Evolutionary conservation across 2,113 vertebrate species (phyloP), one percentile per base, ranked within the genome.

Genomic region (Conger conger): DNA sequence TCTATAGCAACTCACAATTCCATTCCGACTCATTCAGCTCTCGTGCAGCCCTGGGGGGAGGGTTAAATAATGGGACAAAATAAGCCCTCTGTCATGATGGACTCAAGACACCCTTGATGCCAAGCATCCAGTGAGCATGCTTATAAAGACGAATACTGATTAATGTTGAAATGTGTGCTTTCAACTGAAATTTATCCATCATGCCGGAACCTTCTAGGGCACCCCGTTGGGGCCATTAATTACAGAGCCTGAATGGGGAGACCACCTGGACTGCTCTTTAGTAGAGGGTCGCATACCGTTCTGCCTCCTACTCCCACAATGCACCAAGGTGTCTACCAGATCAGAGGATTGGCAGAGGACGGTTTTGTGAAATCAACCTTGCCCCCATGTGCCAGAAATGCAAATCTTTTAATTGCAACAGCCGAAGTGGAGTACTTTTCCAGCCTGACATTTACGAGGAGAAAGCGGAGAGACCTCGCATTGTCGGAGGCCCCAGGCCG

Each of bases 301-400:
- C 17, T 30, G 54, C 57, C 78, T 82, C 50, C 83, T 85, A 38
- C 87, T 83, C 53, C 54, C 83, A 57, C 80, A 45, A 81, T 83
- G 85, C 87, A 85, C 80, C 76, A 50, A 13, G 60, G 79, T 83
- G 85, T 80, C 84, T 82, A 84, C 79, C 53, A 35, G 85, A 87
- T 83, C 37, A n/a, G 73, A 76, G 79, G 87, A 35, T 54, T 50
- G 42, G 90, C 79, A n/a, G 38, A 79, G 45, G 7, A 50, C 45
- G 7, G 45, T 50, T 87, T 87, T 35, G 42, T 82, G 76, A 91
- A 91, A 94, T 94, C 94, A 93, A 94, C 93, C 37, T 27, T 37
- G 0, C 27, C 0, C 0, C 27, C 78, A 9, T 20, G 78, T 33
- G 38, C 18, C 80, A 79, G 0, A 23, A 84, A 36, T 68, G 38